Base-by-base conservation (phyloP, 2,113 vertebrate species). In the Numenius arquata region DNA sequence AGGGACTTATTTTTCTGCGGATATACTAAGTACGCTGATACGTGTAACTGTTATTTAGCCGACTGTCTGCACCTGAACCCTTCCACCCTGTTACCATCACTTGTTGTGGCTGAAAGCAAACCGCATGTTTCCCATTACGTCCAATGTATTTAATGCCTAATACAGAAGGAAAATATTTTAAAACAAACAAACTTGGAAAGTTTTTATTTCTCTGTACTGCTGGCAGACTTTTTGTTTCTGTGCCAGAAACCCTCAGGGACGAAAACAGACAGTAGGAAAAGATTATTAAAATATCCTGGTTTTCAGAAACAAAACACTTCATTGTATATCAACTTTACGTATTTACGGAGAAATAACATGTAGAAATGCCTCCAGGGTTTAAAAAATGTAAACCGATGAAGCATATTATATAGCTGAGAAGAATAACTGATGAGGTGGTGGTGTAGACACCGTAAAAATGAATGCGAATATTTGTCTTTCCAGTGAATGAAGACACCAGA, bases 391-490 rank as follows among this genome's bases (percentile, higher is more conserved):
- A 76, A 26, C 76, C 41, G 68, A 41, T n/a, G n/a, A 52, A 56
- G 23, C 59, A 63, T 19, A 66, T 85, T 48, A 82, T 41, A 71
- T 58, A 79, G 94, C 89, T 93, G 87, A 79, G 90, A 78, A 74
- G 90, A 97, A 97, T 95, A 89, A 93, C 66, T 95, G 92, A 94
- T 73, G 77, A 87, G 58, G 72, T 10, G 26, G 47, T 18, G 80
- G 50, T 6, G 40, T 23, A 96, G 71, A 59, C 43, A 89, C 61
- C 77, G 85, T 43, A 77, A 93, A 94, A 89, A 90, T n/a, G 52
- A 91, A 95, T 59, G 78, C 75, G 96, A 97, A 95, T 96, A 93
- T 95, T 89, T 94, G 81, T 81, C 79, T 61, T 87, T 71, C 17
- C 88, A 52, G 21, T 48, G 68, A 95, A 18, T 12, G 66, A 93